Conservation (phyloP, 92 coral and sea anemone species). For the Bergia puertoricense region DNA sequence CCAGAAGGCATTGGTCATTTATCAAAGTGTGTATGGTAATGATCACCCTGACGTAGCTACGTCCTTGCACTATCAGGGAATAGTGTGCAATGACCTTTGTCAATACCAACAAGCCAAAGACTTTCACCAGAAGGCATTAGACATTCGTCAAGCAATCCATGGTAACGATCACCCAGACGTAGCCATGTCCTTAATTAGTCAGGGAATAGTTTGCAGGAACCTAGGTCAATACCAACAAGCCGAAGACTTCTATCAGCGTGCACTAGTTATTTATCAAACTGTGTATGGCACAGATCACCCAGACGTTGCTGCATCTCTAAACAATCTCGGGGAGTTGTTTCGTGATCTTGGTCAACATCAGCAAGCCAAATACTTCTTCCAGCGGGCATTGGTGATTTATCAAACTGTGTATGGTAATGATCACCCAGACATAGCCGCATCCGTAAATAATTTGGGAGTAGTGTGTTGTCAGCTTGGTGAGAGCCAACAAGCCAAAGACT, state of each 20-base stretch:
- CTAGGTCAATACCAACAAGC: background rate
- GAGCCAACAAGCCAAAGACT: background rate
- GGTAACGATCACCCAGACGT: background rate
- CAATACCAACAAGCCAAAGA: slow-evolving; percentile 3
- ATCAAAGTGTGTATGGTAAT: background rate
- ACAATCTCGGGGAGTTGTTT: background rate
- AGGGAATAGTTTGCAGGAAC: background rate
- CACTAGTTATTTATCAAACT: background rate
- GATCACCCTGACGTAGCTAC: slow-evolving; percentile 25
- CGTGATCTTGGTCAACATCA: background rate
- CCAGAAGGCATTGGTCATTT: background rate
- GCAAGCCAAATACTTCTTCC: background rate
- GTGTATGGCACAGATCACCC: background rate
- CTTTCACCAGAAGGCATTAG: background rate
- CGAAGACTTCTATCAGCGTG: background rate
- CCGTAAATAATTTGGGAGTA: background rate
- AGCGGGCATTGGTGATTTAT: background rate
- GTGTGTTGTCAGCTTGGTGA: background rate
- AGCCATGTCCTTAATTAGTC: background rate
- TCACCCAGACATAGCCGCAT: background rate
- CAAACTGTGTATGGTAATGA: background rate
- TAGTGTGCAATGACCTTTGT: background rate
- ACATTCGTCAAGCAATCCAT: background rate
- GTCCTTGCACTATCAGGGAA: slow-evolving; percentile 2
- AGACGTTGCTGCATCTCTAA: background rate